Conservation (phyloP, 1,140 invertebrate species). For the Chelonus insularis region DNA sequence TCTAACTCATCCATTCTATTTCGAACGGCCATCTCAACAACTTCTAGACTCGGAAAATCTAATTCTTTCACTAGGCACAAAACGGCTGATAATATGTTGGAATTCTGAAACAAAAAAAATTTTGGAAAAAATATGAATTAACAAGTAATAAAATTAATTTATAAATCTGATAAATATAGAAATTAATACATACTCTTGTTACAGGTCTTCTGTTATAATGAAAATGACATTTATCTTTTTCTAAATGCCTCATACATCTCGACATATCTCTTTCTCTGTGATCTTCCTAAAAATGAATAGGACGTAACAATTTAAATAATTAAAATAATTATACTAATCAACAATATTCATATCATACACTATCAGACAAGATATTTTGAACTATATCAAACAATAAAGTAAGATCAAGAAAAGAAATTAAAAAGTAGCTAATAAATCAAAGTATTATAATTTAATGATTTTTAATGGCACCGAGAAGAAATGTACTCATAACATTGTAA, state of each 20-base stretch:
- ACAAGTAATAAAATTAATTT: not conserved
- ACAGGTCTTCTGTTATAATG: slow-evolving; percentile 61
- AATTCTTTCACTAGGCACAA: slow-evolving; percentile 89
- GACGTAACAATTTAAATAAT: not conserved
- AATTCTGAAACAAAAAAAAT: slow-evolving; percentile 70
- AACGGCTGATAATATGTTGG: slow-evolving; percentile 89
- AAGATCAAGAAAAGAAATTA: too few species aligned
- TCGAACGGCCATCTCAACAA: slow-evolving; percentile 87
- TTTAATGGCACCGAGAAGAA: too few species aligned
- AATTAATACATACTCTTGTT: slow-evolving; percentile 57
- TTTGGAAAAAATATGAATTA: not conserved
- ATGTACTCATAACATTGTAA: too few species aligned
- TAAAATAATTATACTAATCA: too few species aligned
- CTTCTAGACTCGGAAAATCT: slow-evolving; percentile 88
- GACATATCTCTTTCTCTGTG: slow-evolving; percentile 19
- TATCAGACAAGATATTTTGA: too few species aligned
- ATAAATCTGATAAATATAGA: not conserved
- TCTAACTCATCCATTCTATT: slow-evolving; percentile 86
- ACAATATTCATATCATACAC: too few species aligned
- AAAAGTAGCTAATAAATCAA: too few species aligned
- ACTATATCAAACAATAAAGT: too few species aligned
- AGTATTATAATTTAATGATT: too few species aligned
- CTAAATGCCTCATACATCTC: slow-evolving; percentile 48
- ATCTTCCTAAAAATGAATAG: slow-evolving; percentile 3
- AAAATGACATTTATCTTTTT: slow-evolving; percentile 54